Base-by-base conservation (phyloP, 2,113 vertebrate genomes). In the Ramphastos sulfuratus region DNA sequence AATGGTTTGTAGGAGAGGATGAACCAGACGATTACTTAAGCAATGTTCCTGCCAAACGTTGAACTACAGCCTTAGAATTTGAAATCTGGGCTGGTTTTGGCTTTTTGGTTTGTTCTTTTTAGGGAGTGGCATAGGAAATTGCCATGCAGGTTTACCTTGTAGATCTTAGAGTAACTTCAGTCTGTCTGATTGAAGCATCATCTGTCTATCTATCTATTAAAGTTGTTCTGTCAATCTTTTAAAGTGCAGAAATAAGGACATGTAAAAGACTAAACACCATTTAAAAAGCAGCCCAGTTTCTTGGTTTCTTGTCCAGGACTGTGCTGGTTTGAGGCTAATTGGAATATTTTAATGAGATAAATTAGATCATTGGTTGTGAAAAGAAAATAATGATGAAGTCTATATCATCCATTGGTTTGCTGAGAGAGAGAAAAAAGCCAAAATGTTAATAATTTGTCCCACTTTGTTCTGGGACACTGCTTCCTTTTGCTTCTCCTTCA, bases 81-180 rank as follows among this genome's bases (percentile, higher is more conserved):
- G 30, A 81, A 55, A 39, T 21, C 3, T 60, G 10, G 7, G 15
- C 25, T 74, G 24, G 13, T 11, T 56, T 59, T 20, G n/a, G 20
- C 14, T 60, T 35, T 20, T 35, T 35, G 19, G 23, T 18, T 64
- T 64, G 25, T 64, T 39, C 16, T 14, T 63, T 63, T 37, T 24
- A 4, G 4, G 4, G 2, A 48, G n/a, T 7, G 28, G 1, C 2
- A 3, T 1, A 25, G 31, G 8, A 7, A n/a, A 52, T 69, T 66
- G 37, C 48, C 48, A 50, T 19, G 16, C 8, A 46, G 46, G 44
- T 44, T 44, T 50, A 18, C 20, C 15, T 31, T 76, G 23, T 55
- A 48, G 20, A 24, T 60, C 28, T 65, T 42, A 11, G 21, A 66
- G 33, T 54, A 55, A 12, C 10, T 58, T 90, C 61, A 28, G 17